Evolutionary conservation across 2,797 vertebrate genomes (phyloP).

Genomic region (Steatocranus sp.): DNA sequence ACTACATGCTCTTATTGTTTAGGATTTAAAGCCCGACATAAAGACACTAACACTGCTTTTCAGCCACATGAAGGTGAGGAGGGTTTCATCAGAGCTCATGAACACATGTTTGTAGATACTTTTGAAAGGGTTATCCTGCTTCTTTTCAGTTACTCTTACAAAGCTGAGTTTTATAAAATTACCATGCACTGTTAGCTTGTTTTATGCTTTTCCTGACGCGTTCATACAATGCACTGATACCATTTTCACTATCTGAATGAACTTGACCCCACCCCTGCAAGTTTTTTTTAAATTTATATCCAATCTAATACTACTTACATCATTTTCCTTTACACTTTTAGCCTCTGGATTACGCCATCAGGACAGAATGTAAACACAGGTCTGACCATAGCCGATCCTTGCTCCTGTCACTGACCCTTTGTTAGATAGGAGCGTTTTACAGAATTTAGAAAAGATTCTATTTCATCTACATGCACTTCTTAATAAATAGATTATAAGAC

Average conservation of each 20-base stretch:
- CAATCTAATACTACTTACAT: not conserved
- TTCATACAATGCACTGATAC: conserved; percentile 75
- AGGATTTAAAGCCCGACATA: not conserved
- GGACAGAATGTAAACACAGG: conserved; percentile 34
- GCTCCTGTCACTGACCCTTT: not conserved
- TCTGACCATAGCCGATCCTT: not conserved
- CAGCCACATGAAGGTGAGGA: not conserved
- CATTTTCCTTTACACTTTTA: not conserved
- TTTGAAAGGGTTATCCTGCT: conserved; percentile 35
- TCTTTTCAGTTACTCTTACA: conserved; percentile 20
- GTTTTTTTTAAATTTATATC: conserved; percentile 3
- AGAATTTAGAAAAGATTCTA: conserved; percentile 9
- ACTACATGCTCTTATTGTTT: conserved; percentile 16
- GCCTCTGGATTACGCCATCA: conserved; percentile 4
- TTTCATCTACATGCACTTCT: not conserved
- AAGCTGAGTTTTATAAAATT: conserved; percentile 10
- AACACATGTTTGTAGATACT: not conserved
- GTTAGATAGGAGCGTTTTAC: conserved; percentile 4
- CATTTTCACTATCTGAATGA: conserved; percentile 53
- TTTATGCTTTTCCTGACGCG: not conserved
- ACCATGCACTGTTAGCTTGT: not conserved
- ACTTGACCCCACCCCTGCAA: conserved; percentile 31
- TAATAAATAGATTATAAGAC: conserved; percentile 11
- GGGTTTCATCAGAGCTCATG: not conserved
- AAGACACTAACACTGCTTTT: conserved; percentile 65